Evolutionary conservation across 2,888 invertebrate species (phyloP).

Genomic region (Lottia scabra): DNA sequence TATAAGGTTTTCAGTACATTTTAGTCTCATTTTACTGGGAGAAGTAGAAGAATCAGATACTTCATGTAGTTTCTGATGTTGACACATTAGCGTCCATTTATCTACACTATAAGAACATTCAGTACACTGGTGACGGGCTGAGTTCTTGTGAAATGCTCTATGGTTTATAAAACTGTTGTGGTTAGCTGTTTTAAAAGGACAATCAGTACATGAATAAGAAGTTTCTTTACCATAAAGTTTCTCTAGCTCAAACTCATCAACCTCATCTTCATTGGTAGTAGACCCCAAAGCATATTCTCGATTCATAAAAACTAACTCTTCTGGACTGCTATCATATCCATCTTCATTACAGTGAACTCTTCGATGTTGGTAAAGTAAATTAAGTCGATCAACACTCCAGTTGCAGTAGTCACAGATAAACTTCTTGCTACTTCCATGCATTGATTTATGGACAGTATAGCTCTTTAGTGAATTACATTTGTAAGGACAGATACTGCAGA

Average conservation of each 20-base stretch:
- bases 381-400: conserved; percentile 59
- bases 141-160: conserved; percentile 28
- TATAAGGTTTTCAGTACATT: conserved; percentile 51
- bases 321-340: conserved; percentile 44
- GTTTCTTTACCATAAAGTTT: conserved; percentile 34
- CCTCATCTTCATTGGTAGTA: not conserved
- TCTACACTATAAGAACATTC: conserved; percentile 57
- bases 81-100: conserved; percentile 48
- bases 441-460: conserved; percentile 53
- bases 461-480: conserved; percentile 49
- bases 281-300: conserved; percentile 50
- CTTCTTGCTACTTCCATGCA: conserved; percentile 53
- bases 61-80: conserved; percentile 54
- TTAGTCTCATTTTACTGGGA: conserved; percentile 12
- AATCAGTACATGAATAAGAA: conserved; percentile 36
- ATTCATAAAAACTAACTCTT: conserved; percentile 50
- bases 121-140: conserved; percentile 40
- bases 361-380: conserved; percentile 58
- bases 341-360: conserved; percentile 49
- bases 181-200: conserved; percentile 43
- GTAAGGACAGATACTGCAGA: conserved; percentile 54
- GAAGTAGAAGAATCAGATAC: not conserved
- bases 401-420: conserved; percentile 63
- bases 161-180: conserved; percentile 37
- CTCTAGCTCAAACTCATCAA: conserved; percentile 17